phyloP scores from a whole-genome alignment of 2,888 invertebrate genomes.

The Glaucopsyche alexis region DNA sequence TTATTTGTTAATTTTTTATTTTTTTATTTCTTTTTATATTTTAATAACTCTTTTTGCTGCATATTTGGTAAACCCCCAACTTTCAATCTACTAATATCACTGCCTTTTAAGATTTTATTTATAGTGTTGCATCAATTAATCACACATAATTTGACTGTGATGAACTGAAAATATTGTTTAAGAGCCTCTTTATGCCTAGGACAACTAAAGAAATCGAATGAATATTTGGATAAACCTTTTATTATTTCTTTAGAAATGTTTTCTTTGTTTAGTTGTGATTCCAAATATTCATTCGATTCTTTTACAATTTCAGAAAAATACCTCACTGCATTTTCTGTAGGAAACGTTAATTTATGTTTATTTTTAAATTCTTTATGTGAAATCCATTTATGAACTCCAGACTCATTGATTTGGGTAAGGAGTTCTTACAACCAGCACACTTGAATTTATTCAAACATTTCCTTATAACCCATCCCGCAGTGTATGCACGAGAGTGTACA shows the following conservation, averaged over 20 bases:
- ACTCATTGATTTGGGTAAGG: not conserved
- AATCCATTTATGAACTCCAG: not conserved
- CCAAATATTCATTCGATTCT: conserved; percentile 4
- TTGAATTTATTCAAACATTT: not conserved
- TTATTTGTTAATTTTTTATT: not conserved
- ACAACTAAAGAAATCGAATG: not conserved
- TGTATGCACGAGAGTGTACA: conserved; percentile 7
- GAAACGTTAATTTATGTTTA: not conserved
- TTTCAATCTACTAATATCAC: not conserved
- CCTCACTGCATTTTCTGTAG: not conserved
- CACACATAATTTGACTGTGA: not conserved
- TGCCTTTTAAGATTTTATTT: not conserved
- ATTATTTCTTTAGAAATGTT: conserved; percentile 1
- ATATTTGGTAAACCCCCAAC: not conserved
- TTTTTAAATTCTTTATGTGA: conserved; percentile 1
- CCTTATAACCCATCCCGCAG: conserved; percentile 1
- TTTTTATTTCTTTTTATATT: conserved; percentile 4
- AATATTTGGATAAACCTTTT: not conserved
- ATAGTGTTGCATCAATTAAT: not conserved
- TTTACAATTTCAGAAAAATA: not conserved
- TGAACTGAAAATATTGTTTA: not conserved
- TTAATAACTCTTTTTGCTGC: not conserved
- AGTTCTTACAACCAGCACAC: not conserved
- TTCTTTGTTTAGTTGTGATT: not conserved
- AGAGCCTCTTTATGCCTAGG: not conserved